These are phyloP conservation scores for Cryptotis parvus DNA, from an alignment of 2,113 vertebrate species.

Conservation along the genomic window DNA sequence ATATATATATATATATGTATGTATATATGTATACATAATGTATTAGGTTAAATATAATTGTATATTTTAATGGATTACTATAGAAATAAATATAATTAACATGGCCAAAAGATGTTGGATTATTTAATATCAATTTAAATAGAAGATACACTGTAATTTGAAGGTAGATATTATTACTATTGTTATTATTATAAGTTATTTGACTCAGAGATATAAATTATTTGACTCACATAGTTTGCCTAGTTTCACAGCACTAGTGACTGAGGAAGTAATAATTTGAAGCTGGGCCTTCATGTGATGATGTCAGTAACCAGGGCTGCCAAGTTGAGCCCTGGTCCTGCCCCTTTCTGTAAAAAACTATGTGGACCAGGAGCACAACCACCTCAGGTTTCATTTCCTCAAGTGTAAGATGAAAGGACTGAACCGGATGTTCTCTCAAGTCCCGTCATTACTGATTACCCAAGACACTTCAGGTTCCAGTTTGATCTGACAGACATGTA, in stretches of 20 bases:
- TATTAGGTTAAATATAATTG: not conserved
- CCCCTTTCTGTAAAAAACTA: not conserved
- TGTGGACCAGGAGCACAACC: no score
- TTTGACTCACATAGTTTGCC: not conserved
- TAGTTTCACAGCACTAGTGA: not conserved
- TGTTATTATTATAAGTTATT: conserved; percentile 1
- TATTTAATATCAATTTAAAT: conserved; percentile 19
- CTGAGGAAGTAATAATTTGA: conserved; percentile 1
- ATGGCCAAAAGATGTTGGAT: not conserved
- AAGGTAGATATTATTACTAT: not conserved
- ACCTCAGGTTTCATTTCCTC: not conserved
- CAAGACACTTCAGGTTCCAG: not conserved
- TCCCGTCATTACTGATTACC: not conserved
- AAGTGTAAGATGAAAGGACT: not conserved
- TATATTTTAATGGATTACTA: not conserved
- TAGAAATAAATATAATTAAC: not conserved
- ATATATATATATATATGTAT: no score
- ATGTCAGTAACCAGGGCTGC: not conserved
- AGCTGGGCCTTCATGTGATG: not conserved
- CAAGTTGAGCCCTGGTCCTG: not conserved
- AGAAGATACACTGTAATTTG: not conserved
- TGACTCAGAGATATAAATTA: not conserved
- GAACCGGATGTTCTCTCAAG: not conserved
- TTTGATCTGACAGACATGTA: not conserved
- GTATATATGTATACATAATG: no score